Conservation (phyloP, 2,888 invertebrate genomes). For the Eledona agricola region DNA sequence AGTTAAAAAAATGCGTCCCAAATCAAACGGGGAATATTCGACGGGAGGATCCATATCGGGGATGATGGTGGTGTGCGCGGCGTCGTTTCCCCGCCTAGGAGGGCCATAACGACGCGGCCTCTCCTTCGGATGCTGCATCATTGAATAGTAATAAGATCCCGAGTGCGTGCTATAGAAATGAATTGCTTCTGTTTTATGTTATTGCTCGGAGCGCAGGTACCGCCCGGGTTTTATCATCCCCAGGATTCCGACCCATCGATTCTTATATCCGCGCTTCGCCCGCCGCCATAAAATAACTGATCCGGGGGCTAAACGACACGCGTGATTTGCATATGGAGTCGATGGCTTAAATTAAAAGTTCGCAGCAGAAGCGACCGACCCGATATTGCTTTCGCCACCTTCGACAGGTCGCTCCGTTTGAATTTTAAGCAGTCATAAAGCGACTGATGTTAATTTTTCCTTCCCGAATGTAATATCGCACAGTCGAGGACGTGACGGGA, state of each 20-base stretch:
- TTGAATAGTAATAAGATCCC: constrained; percentile 64
- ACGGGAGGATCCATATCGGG: constrained; percentile 33
- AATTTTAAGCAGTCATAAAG: constrained; percentile 63
- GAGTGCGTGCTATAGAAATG: constrained; percentile 60
- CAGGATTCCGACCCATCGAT: constrained; percentile 44
- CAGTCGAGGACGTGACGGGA: constrained; percentile 51
- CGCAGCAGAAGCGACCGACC: constrained; percentile 32
- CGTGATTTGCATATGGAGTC: constrained; percentile 62
- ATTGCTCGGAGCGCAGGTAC: constrained; percentile 53
- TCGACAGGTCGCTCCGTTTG: constrained; percentile 47
- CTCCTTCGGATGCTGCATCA: constrained; percentile 58
- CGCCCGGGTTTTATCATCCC: constrained; percentile 45
- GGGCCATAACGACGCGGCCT: constrained; percentile 54
- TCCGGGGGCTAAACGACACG: constrained; percentile 59
- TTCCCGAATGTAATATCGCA: constrained; percentile 61
- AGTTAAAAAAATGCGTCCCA: constrained; percentile 4
- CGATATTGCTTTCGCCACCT: constrained; percentile 43
- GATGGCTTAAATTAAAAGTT: constrained; percentile 60
- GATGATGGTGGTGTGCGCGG: constrained; percentile 33
- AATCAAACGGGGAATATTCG: constrained; percentile 30
- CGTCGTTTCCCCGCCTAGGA: constrained; percentile 42
- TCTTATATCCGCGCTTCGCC: constrained; percentile 51
- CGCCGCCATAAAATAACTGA: constrained; percentile 60
- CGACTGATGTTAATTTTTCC: constrained; percentile 64
- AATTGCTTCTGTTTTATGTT: constrained; percentile 60